Conservation (phyloP, 2,113 vertebrate species). For the Platanista minor region DNA sequence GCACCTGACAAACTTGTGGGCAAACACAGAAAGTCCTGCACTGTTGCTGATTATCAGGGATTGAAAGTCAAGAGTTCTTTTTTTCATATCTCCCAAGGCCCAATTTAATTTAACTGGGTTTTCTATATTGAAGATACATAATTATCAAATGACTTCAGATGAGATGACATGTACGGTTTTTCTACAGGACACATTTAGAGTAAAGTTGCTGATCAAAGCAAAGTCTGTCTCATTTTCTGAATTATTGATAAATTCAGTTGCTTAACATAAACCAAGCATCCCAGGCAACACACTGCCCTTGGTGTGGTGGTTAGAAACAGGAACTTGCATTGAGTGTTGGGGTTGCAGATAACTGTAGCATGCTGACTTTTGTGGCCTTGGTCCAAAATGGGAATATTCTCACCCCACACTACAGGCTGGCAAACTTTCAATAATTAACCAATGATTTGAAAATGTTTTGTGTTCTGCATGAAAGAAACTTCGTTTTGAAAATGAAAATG, state of each 20-base stretch:
- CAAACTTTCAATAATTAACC: background rate
- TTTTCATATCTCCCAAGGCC: background rate
- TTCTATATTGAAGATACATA: background rate
- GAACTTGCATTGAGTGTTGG: background rate
- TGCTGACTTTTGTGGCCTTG: background rate
- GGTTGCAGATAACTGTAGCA: background rate
- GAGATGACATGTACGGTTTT: background rate
- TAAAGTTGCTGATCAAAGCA: background rate
- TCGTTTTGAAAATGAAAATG: background rate
- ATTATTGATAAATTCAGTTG: conserved; percentile 18
- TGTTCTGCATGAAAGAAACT: background rate
- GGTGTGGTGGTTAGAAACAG: background rate
- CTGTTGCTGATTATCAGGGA: too few species aligned
- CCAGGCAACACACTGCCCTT: background rate
- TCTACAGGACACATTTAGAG: background rate
- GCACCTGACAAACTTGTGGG: too few species aligned
- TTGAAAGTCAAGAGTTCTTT: background rate
- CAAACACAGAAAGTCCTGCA: background rate
- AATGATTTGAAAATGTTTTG: background rate
- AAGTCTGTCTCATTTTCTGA: conserved; percentile 29
- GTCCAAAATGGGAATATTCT: background rate
- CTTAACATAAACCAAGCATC: conserved; percentile 28
- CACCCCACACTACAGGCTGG: background rate
- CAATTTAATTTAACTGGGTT: background rate
- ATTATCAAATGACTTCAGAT: background rate